Conservation (phyloP, 1,140 invertebrate species). For the Zaprionus vittiger region DNA sequence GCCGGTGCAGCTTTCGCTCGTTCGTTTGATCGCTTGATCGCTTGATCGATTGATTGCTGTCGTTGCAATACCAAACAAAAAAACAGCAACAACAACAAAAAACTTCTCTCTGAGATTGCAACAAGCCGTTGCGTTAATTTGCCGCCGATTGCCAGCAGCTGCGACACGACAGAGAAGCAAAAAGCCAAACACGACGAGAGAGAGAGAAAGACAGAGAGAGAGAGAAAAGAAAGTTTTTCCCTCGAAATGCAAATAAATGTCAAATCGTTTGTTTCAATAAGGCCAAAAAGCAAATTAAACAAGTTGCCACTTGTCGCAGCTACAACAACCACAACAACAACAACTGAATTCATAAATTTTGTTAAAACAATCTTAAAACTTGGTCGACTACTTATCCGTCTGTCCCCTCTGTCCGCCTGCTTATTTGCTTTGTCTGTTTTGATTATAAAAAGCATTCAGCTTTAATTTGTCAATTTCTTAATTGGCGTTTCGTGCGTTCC, state of each 20-base stretch:
- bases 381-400: conserved; percentile 30
- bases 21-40: conserved; percentile 80
- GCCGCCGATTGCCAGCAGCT: conserved; percentile 78
- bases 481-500: conserved; percentile 82
- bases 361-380: conserved; percentile 48
- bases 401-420: conserved; percentile 29
- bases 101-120: conserved; percentile 66
- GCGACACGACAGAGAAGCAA: neutral
- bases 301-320: conserved; percentile 32
- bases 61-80: conserved; percentile 37
- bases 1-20: conserved; percentile 76
- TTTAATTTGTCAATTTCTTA: conserved; percentile 83
- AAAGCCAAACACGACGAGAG: neutral
- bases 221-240: conserved; percentile 57
- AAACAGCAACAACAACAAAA: conserved; percentile 26
- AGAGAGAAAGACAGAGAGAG: conserved; percentile 16
- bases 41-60: conserved; percentile 84
- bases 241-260: conserved; percentile 43
- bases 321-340: conserved; percentile 34
- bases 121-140: conserved; percentile 83
- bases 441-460: conserved; percentile 82
- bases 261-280: neutral
- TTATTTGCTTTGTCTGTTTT: conserved; percentile 83
- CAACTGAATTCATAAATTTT: conserved; percentile 62
- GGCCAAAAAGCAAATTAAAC: conserved; percentile 54